A percentile compares a stretch with the other conserved stretches of the same genome.
These are phyloP conservation scores for Drosophila mimica DNA, from an alignment of 2,888 invertebrate genomes.

Conservation along the genomic window DNA sequence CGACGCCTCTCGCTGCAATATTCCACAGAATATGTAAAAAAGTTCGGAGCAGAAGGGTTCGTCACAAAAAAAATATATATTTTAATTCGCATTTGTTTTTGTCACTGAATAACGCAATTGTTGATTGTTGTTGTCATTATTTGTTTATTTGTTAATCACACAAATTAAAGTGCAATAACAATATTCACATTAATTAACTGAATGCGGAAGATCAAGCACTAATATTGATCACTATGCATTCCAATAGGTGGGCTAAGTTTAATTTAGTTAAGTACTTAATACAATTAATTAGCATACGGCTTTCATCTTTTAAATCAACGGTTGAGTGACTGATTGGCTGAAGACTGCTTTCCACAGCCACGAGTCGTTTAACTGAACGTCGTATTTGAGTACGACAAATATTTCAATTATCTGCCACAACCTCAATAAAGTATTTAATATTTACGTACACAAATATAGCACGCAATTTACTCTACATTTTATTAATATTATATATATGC, in stretches of 20 bases:
- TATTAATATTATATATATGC: neutral
- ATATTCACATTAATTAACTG: neutral
- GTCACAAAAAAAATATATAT: neutral
- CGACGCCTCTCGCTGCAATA: constrained; percentile 12
- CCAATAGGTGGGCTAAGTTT: neutral
- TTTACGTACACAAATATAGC: constrained; percentile 59
- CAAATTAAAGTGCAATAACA: constrained; percentile 34
- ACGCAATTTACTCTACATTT: constrained; percentile 71
- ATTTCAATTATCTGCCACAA: constrained; percentile 53
- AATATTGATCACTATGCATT: neutral
- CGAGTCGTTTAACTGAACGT: neutral
- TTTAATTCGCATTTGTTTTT: constrained; percentile 3
- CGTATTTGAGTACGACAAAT: constrained; percentile 15
- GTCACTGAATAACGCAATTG: constrained; percentile 40
- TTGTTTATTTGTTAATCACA: constrained; percentile 12
- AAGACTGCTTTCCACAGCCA: neutral
- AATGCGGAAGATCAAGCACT: constrained; percentile 23
- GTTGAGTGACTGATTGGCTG: constrained; percentile 10
- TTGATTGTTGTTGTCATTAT: constrained; percentile 42
- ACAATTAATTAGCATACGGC: neutral
- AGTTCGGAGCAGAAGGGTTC: constrained; percentile 2
- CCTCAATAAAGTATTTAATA: constrained; percentile 55
- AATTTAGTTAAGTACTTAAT: neutral
- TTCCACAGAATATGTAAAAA: neutral
- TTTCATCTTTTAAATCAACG: constrained; percentile 10